phyloP scores from a whole-genome alignment of 2,888 invertebrate genomes.

The Gortyna flavago region DNA sequence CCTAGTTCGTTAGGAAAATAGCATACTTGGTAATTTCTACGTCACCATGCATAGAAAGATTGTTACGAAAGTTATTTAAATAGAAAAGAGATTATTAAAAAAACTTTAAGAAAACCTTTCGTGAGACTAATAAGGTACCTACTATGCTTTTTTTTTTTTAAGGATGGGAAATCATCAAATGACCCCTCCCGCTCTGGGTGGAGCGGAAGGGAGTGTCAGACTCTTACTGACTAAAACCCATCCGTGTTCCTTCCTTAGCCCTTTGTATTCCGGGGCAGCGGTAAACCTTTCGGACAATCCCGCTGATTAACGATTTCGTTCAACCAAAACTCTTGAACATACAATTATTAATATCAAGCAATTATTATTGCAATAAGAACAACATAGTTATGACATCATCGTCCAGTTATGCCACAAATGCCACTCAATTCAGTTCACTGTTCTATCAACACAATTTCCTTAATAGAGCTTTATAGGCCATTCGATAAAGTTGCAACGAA shows the following conservation, averaged over 20 bases:
- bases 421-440: slow-evolving; percentile 52
- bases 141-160: too few relatives aligned
- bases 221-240: too few relatives aligned
- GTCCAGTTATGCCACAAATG: slow-evolving; percentile 23
- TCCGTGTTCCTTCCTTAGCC: too few relatives aligned
- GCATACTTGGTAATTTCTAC: background rate
- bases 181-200: too few relatives aligned
- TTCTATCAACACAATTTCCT: slow-evolving; percentile 56
- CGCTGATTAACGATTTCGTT: background rate
- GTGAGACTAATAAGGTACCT: too few relatives aligned
- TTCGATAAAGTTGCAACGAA: slow-evolving; percentile 56
- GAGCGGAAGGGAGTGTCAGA: too few relatives aligned
- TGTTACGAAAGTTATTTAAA: background rate
- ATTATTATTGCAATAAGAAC: background rate
- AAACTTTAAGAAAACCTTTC: background rate
- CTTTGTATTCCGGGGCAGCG: too few relatives aligned
- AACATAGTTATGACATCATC: slow-evolving; percentile 42
- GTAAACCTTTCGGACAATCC: too few relatives aligned
- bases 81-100: background rate
- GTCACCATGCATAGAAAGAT: background rate
- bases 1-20: background rate
- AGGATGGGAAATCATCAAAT: too few relatives aligned
- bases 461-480: slow-evolving; percentile 60
- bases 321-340: background rate
- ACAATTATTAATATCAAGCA: background rate